phyloP scores from a whole-genome alignment of 92 coral and sea anemone species.

The Muricea muricata region DNA sequence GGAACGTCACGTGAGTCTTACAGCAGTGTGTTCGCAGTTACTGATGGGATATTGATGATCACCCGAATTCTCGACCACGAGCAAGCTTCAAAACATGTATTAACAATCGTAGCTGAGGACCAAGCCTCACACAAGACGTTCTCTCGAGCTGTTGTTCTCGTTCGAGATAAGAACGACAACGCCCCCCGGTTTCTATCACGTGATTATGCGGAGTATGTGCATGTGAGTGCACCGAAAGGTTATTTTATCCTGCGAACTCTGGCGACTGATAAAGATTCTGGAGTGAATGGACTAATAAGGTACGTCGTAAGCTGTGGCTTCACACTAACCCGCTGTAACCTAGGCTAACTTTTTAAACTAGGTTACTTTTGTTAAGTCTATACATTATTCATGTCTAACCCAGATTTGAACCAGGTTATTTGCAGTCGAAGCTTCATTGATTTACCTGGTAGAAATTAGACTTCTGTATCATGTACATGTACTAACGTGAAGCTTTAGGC shows the following conservation, averaged over 20 bases:
- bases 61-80: conserved; percentile 79
- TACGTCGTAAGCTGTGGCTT: too few species aligned
- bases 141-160: conserved; percentile 64
- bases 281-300: conserved; percentile 79
- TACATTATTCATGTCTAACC: too few species aligned
- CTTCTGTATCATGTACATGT: too few species aligned
- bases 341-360: too few species aligned
- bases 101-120: conserved; percentile 80
- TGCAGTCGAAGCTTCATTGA: too few species aligned
- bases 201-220: conserved; percentile 73
- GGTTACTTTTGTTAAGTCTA: too few species aligned
- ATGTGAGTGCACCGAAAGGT: conserved; percentile 57
- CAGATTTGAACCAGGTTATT: too few species aligned
- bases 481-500: too few species aligned
- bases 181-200: conserved; percentile 71
- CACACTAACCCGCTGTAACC: too few species aligned
- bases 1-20: conserved; percentile 68
- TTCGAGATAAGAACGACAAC: conserved; percentile 77
- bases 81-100: conserved; percentile 64
- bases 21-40: conserved; percentile 67
- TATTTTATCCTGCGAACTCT: conserved; percentile 63
- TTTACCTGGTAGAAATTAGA: too few species aligned
- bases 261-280: conserved; percentile 77
- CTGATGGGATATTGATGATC: conserved; percentile 57
- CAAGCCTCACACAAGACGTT: conserved; percentile 76